Percentiles rank a stretch among this genome's conserved stretches.
Conservation (phyloP, 2,113 vertebrate species). For the Taurulus bubalis region DNA sequence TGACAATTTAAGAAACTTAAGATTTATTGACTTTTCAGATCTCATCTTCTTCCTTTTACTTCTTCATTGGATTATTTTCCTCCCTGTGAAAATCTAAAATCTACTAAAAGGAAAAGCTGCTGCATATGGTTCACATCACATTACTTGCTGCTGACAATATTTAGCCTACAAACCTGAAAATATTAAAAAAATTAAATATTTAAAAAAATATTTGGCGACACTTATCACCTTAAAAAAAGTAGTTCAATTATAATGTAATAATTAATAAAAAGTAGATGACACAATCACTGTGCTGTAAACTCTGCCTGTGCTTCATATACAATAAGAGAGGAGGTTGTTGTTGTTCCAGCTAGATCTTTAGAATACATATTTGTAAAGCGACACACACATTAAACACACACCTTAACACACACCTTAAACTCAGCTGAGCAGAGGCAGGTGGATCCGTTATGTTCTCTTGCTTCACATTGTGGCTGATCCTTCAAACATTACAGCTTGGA, state of each 20-base stretch:
- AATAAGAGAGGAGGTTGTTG: neutral
- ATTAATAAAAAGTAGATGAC: neutral
- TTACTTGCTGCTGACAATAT: neutral
- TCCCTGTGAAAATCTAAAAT: neutral
- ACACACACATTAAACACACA: neutral
- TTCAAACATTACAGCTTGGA: conserved; percentile 27
- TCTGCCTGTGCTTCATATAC: neutral
- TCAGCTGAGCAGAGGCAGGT: neutral
- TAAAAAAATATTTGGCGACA: neutral
- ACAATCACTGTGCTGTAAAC: neutral
- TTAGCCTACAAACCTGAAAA: neutral
- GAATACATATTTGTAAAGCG: neutral
- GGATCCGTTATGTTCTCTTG: conserved; percentile 1
- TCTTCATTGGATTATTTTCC: no score
- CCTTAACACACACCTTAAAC: no score
- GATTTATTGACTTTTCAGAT: neutral
- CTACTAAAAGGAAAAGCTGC: neutral
- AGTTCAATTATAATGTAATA: no score
- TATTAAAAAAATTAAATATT: neutral
- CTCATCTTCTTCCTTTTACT: no score
- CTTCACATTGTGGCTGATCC: conserved; percentile 25
- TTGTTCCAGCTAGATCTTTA: neutral
- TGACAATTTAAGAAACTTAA: neutral
- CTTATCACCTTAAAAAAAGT: neutral
- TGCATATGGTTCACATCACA: neutral